phyloP scores from a whole-genome alignment of 2,797 vertebrate species.

The Aulostomus chinensis region DNA sequence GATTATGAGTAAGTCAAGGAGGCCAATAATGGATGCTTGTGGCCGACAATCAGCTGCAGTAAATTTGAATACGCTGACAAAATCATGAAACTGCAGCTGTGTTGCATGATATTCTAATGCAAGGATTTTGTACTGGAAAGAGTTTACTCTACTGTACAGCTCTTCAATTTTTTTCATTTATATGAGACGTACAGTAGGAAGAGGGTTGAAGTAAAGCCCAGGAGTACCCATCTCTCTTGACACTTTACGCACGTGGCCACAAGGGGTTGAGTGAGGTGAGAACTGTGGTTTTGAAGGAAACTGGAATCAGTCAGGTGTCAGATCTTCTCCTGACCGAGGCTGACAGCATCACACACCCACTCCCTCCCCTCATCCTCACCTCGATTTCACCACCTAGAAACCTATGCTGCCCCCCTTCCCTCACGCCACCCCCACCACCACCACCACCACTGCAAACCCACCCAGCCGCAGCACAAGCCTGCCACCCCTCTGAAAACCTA shows the following conservation, averaged over 20 bases:
- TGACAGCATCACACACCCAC: slow-evolving; percentile 49
- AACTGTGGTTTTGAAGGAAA: slow-evolving; percentile 26
- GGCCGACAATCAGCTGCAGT: too few species aligned
- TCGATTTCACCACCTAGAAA: slow-evolving; percentile 49
- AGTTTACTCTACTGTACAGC: too few species aligned
- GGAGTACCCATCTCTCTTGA: slow-evolving; percentile 3
- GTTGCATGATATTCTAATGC: neutral
- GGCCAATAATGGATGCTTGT: too few species aligned
- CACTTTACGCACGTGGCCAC: slow-evolving; percentile 24
- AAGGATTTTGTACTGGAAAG: neutral
- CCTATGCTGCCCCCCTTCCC: slow-evolving; percentile 10
- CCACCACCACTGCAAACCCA: slow-evolving; percentile 33
- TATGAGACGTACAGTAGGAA: neutral
- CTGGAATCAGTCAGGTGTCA: slow-evolving; percentile 50
- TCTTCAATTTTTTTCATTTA: neutral
- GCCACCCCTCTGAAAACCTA: slow-evolving; percentile 69
- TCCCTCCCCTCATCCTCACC: slow-evolving; percentile 32
- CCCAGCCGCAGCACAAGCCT: slow-evolving; percentile 52
- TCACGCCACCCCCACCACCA: neutral
- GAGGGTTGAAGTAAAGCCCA: neutral
- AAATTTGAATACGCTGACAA: neutral
- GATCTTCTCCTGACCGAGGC: slow-evolving; percentile 42
- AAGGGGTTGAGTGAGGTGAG: slow-evolving; percentile 38
- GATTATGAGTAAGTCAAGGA: too few species aligned
- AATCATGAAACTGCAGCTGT: neutral